Percentiles rank a stretch among this genome's conserved stretches.
phyloP scores from a whole-genome alignment of 2,797 vertebrate genomes.

The Platyrinchus mystaceus region DNA sequence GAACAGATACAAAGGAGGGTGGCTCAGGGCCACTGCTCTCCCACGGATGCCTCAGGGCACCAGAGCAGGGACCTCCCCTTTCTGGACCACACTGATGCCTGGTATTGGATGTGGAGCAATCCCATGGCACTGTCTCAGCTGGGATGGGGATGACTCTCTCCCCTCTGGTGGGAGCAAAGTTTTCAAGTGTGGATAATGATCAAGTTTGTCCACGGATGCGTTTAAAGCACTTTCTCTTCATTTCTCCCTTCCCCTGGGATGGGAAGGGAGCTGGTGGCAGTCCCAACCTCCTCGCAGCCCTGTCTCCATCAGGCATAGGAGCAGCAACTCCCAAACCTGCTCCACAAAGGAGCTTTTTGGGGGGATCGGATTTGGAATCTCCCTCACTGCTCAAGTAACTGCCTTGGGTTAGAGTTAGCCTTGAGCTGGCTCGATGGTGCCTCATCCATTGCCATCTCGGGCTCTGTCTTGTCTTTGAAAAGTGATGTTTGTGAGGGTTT shows the following conservation, averaged over 20 bases:
- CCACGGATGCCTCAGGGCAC: neutral
- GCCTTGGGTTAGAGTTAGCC: too few relatives aligned
- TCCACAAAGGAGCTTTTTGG: accelerated
- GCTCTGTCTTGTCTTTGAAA: neutral
- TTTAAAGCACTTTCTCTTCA: neutral
- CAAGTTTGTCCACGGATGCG: accelerated
- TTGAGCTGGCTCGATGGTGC: accelerated
- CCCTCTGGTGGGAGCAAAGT: neutral
- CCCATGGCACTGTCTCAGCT: neutral
- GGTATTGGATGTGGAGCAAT: neutral
- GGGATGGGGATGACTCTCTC: neutral
- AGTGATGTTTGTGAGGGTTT: neutral
- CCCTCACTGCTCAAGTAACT: accelerated
- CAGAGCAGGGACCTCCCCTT: neutral
- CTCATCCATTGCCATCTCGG: accelerated
- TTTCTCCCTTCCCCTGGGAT: neutral
- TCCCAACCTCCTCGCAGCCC: neutral
- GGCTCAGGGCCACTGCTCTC: neutral
- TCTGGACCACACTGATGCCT: accelerated
- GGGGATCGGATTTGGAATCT: neutral
- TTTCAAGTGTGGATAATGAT: neutral
- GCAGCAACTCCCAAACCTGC: neutral
- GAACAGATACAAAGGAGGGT: neutral
- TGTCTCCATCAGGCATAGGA: neutral
- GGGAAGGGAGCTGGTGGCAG: neutral